phyloP scores from a whole-genome alignment of 2,797 vertebrate species.

The Siniperca scherzeri region DNA sequence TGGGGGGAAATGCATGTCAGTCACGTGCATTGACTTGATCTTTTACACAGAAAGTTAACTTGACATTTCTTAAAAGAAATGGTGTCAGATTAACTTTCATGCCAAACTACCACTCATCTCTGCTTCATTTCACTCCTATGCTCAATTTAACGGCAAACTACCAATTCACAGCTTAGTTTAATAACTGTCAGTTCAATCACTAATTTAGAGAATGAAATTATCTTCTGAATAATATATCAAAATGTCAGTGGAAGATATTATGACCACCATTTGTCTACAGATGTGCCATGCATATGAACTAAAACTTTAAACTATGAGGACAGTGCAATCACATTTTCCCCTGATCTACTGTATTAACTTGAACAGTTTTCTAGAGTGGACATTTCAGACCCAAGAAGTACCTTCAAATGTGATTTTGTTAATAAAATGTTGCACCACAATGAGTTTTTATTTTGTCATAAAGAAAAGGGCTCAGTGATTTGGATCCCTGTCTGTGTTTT shows the following conservation, averaged over 20 bases:
- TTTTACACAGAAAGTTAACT: background rate
- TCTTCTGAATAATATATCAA: background rate
- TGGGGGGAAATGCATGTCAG: background rate
- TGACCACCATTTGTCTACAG: background rate
- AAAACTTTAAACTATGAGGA: background rate
- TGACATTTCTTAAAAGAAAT: background rate
- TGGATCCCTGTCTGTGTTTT: too few relatives aligned
- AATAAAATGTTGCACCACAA: too few relatives aligned
- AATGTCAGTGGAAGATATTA: background rate
- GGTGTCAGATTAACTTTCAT: background rate
- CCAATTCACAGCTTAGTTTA: background rate
- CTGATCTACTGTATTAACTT: too few relatives aligned
- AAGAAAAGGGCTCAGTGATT: too few relatives aligned
- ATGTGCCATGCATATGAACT: background rate
- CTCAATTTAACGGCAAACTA: background rate
- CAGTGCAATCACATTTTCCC: background rate
- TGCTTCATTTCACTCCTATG: background rate
- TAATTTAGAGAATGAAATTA: background rate
- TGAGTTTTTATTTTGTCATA: too few relatives aligned
- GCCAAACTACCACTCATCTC: background rate
- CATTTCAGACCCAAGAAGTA: too few relatives aligned
- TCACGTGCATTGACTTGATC: background rate
- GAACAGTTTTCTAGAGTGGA: too few relatives aligned
- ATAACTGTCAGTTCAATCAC: background rate
- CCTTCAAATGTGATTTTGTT: too few relatives aligned